Evolutionary conservation across 2,888 invertebrate species (phyloP), one percentile per base, ranked within the genome.

Genomic region (Hypomecis punctinalis): DNA sequence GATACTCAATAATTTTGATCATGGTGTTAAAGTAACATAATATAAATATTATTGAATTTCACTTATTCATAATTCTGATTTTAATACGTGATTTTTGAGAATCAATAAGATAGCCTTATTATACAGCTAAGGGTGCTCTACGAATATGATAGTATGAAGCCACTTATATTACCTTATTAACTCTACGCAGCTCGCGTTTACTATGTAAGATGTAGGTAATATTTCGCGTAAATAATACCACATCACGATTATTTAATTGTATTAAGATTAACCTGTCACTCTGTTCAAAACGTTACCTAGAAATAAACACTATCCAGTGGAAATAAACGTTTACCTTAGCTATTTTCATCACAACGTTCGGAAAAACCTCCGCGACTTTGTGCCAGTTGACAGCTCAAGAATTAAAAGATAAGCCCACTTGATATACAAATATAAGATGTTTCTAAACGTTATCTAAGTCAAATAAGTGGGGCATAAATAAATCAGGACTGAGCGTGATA

Each of bases 391-490:
- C 92, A 92, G 86, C 84, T 85, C 81, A 83, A 90, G 92, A 91
- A 91, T 93, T 92, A 93, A 91, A 89, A 92, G 93, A 93, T 93
- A 93, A 93, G 85, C 92, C 73, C 73, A 67, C 75, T 75, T 88
- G 85, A 86, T 88, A 84, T 81, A 85, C 88, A 92, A 92, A 92
- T 91, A 91, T 75, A 74, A 86, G 83, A 83, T 79, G 83, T 85
- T 84, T 79, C 83, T 87, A 82, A 85, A 83, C 85, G 80, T 79
- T 92, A 92, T 91, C 92, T 91, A 75, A 75, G 73, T 79, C 83
- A 92, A 91, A 91, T 91, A 91, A 81, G 78, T 82, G 82, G 75
- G 75, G 77, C 86, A 88, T 91, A 90, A 90, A 92, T 92, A 91
- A 91, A 90, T 90, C 86, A 88, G 86, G 78, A 81, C 86, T 85